Evolutionary conservation across 2,888 invertebrate species (phyloP).

Genomic region (Synergus laeviventris): DNA sequence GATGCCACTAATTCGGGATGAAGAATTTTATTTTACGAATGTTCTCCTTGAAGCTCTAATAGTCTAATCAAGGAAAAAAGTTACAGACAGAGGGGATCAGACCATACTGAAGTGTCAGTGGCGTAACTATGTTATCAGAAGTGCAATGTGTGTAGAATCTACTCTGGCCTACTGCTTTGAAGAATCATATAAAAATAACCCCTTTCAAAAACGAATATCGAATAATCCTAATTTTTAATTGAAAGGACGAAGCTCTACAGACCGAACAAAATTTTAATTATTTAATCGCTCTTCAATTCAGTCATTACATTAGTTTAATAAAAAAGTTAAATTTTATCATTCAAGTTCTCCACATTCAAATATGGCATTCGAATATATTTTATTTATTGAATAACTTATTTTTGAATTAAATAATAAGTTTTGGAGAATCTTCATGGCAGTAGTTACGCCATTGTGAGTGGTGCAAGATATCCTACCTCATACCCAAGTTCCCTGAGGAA

Average conservation of each 20-base stretch:
- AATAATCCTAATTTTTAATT: neutral
- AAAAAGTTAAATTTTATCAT: neutral
- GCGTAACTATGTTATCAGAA: neutral
- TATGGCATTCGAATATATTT: too few species aligned
- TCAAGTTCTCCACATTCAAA: neutral
- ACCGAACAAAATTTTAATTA: too few species aligned
- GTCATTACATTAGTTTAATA: neutral
- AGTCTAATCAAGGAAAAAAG: conserved; percentile 1
- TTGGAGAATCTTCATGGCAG: conserved; percentile 29
- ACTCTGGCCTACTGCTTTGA: conserved; percentile 11
- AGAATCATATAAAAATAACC: neutral
- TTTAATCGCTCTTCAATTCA: neutral
- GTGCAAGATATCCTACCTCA: conserved; percentile 81
- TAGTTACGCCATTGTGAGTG: conserved; percentile 23
- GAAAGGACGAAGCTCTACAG: neutral
- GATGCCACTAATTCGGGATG: neutral
- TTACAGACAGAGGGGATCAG: neutral
- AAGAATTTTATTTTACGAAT: neutral
- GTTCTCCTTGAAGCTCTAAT: neutral
- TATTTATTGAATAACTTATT: neutral
- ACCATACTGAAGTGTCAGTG: neutral
- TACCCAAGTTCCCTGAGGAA: conserved; percentile 94
- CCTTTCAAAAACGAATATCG: neutral
- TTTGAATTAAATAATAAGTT: neutral
- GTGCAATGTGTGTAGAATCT: conserved; percentile 27